phyloP scores from a whole-genome alignment of 2,888 invertebrate genomes.

The Noctua comes region DNA sequence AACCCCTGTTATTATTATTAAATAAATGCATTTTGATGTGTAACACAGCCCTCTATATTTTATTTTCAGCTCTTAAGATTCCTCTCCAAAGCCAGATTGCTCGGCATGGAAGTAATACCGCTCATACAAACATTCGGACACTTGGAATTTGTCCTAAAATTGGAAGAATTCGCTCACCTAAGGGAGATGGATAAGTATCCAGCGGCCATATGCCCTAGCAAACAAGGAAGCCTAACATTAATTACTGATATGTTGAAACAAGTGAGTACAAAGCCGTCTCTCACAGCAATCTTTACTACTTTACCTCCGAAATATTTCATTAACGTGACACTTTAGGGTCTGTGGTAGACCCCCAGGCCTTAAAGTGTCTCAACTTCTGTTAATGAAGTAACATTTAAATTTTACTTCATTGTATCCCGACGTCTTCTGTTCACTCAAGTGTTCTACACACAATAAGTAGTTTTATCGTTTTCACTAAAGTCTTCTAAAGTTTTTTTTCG shows the following conservation, averaged over 20 bases:
- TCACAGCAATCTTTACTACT: not conserved
- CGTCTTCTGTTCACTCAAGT: no score
- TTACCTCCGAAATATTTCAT: not conserved
- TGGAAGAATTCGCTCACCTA: conserved; percentile 91
- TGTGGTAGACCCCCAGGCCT: not conserved
- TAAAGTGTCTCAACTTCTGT: not conserved
- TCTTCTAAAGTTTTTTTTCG: no score
- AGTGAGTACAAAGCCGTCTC: conserved; percentile 77
- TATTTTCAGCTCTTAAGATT: conserved; percentile 79
- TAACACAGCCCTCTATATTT: not conserved
- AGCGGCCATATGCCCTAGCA: conserved; percentile 93
- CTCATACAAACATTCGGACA: conserved; percentile 97
- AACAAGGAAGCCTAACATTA: conserved; percentile 89
- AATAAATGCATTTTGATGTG: not conserved
- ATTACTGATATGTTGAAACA: conserved; percentile 93
- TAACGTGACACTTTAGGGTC: not conserved
- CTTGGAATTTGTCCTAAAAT: conserved; percentile 94
- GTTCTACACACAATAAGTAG: no score
- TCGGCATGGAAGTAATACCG: conserved; percentile 93
- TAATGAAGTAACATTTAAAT: not conserved
- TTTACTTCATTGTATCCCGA: no score
- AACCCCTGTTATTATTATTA: not conserved
- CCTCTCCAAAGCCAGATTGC: conserved; percentile 84
- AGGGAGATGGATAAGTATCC: conserved; percentile 92
- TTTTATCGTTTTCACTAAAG: no score